Conservation (phyloP, 2,888 invertebrate species). For the Plebejus argus region DNA sequence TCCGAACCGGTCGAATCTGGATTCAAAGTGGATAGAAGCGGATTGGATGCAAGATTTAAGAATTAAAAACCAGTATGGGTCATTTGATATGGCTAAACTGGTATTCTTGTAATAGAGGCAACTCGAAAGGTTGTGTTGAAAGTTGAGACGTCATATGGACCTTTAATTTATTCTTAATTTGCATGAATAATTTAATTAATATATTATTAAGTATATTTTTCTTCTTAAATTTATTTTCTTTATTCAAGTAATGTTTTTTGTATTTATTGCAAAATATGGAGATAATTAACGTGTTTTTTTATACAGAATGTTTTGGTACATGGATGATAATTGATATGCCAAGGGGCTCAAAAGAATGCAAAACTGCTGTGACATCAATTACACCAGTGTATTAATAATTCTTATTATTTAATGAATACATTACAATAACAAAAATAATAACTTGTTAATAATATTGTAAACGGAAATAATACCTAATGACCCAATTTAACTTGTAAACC, state of each 20-base stretch:
- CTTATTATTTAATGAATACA: background rate
- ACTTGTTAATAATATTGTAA: conserved; percentile 13
- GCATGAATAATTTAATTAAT: too few relatives aligned
- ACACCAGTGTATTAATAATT: background rate
- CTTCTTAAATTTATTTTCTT: too few relatives aligned
- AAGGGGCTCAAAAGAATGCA: too few relatives aligned
- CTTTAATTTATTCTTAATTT: too few relatives aligned
- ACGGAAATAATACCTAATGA: conserved; percentile 11
- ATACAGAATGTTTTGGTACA: too few relatives aligned
- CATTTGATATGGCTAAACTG: background rate
- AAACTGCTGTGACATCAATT: background rate
- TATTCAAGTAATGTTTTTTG: too few relatives aligned
- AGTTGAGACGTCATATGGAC: background rate
- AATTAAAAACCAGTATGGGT: background rate
- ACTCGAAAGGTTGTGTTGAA: background rate
- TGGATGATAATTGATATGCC: too few relatives aligned
- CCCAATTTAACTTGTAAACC: conserved; percentile 7
- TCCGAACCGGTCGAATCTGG: background rate
- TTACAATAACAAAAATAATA: background rate
- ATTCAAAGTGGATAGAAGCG: background rate
- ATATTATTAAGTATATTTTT: too few relatives aligned
- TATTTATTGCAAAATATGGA: too few relatives aligned
- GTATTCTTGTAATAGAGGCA: background rate
- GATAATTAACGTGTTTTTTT: too few relatives aligned
- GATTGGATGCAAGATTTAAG: background rate